Percentiles rank a stretch among this genome's conserved stretches.
Conservation (phyloP, 1,140 invertebrate genomes). For the Melipona quadrifasciata region DNA sequence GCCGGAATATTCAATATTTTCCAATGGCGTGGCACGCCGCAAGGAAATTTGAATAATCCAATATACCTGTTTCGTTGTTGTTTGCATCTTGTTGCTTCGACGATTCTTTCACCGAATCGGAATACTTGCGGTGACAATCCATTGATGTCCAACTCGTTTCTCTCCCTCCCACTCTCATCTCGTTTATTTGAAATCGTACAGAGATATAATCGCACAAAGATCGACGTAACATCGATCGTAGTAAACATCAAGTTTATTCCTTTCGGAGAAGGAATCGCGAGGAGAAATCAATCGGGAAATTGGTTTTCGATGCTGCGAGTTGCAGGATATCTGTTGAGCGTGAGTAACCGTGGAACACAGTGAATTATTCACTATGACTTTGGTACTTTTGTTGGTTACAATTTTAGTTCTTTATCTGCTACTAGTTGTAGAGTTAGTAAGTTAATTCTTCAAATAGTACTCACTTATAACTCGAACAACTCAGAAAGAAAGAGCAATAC, state of each 20-base stretch:
- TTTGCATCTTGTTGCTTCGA: slow-evolving; percentile 6
- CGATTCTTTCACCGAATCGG: slow-evolving; percentile 17
- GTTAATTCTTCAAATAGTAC: no score
- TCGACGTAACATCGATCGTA: not conserved
- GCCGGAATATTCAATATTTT: slow-evolving; percentile 63
- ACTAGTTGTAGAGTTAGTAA: no score
- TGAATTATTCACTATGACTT: not conserved
- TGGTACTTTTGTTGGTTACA: not conserved
- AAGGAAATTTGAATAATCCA: slow-evolving; percentile 63
- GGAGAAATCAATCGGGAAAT: not conserved
- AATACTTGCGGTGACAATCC: not conserved
- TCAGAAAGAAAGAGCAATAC: no score
- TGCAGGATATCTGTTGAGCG: not conserved
- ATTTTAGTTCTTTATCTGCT: not conserved
- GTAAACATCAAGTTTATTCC: not conserved
- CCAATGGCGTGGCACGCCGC: slow-evolving; percentile 17
- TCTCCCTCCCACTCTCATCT: no score
- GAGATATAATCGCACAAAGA: no score
- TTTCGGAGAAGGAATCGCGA: not conserved
- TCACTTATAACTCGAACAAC: no score
- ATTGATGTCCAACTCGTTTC: not conserved
- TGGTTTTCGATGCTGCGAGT: not conserved
- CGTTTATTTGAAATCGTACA: not conserved
- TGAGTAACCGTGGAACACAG: not conserved
- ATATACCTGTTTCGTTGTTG: slow-evolving; percentile 49